Evolutionary conservation across 1,140 invertebrate genomes (phyloP).

Genomic region (Samia ricini): DNA sequence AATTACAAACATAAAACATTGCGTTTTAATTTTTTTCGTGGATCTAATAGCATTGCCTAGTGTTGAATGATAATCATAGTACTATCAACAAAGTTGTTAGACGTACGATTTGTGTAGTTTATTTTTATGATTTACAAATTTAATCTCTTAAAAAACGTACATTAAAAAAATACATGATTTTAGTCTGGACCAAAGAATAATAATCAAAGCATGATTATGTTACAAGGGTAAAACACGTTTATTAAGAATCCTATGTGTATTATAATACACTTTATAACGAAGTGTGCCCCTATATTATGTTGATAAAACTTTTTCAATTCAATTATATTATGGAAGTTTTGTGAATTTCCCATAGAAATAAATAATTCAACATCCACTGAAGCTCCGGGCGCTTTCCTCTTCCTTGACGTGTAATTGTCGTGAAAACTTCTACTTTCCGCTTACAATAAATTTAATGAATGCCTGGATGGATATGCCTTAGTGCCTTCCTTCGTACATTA

Average conservation of each 20-base stretch:
- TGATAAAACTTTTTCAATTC: neutral
- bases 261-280: neutral
- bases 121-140: no score
- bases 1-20: no score
- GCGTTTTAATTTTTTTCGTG: no score
- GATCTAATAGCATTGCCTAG: no score
- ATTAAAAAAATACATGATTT: no score
- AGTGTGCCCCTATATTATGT: neutral
- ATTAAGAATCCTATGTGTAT: neutral
- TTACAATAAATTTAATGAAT: slow-evolving; percentile 1
- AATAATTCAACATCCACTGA: slow-evolving; percentile 4
- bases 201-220: no score
- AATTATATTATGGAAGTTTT: neutral
- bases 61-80: no score
- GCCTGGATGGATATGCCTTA: neutral
- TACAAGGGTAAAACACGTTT: neutral
- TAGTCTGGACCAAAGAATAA: no score
- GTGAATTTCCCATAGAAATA: slow-evolving; percentile 2
- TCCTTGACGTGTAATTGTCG: slow-evolving; percentile 5
- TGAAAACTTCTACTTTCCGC: neutral
- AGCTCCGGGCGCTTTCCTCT: neutral
- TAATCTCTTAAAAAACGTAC: no score
- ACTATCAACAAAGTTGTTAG: no score
- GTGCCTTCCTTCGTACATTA: neutral
- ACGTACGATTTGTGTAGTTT: no score